Evolutionary conservation across 2,797 vertebrate species (phyloP).

Genomic region (Rhabdomys pumilio): DNA sequence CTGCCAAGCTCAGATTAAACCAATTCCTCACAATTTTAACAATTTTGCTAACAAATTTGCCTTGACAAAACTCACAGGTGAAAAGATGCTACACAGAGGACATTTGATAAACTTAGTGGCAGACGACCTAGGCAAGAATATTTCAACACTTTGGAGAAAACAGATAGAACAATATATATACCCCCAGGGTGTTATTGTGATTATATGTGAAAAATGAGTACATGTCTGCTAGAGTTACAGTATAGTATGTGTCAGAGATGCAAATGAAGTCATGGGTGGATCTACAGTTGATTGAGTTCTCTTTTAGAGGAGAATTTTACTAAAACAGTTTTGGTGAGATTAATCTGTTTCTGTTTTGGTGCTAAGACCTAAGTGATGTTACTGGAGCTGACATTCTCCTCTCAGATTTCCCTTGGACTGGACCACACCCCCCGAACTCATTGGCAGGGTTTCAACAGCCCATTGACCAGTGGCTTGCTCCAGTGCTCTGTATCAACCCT

Average conservation of each 20-base stretch:
- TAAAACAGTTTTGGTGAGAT: constrained; percentile 18
- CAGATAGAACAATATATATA: neutral
- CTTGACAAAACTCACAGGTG: constrained; percentile 61
- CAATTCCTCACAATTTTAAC: constrained; percentile 62
- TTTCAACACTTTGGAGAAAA: constrained; percentile 68
- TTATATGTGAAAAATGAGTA: constrained; percentile 44
- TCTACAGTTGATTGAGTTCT: neutral
- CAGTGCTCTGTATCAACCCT: neutral
- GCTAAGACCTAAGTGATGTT: neutral
- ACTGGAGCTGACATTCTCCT: neutral
- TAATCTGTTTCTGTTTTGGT: constrained; percentile 27
- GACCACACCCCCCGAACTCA: neutral
- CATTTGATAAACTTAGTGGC: constrained; percentile 36
- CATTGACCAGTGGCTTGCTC: neutral
- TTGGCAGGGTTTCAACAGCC: neutral
- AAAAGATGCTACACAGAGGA: constrained; percentile 7
- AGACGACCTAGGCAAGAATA: neutral
- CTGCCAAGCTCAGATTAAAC: constrained; percentile 54
- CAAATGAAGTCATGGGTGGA: neutral
- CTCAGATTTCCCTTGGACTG: neutral
- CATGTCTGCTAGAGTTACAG: neutral
- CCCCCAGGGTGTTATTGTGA: neutral
- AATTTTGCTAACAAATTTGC: constrained; percentile 67
- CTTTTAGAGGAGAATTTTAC: constrained; percentile 31
- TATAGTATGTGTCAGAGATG: constrained; percentile 3